phyloP scores from a whole-genome alignment of 1,140 invertebrate species.

The Dendrolimus kikuchii region DNA sequence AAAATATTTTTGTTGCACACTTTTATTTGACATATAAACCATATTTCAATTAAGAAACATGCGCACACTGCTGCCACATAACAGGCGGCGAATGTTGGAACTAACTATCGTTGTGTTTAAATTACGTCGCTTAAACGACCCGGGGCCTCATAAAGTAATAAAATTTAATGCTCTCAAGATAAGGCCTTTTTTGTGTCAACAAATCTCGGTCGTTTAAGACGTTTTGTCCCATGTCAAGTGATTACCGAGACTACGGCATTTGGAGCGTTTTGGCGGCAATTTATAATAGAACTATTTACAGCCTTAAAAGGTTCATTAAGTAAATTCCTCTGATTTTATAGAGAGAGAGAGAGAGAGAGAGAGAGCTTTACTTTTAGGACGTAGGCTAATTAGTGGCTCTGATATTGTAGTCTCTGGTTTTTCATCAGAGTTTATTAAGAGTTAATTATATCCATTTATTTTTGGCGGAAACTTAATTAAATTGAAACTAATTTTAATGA shows the following conservation, averaged over 20 bases:
- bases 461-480: too few species aligned
- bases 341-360: too few species aligned
- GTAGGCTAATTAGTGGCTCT: too few species aligned
- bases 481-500: too few species aligned
- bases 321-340: too few species aligned
- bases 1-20: not conserved
- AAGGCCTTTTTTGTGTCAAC: constrained; percentile 30
- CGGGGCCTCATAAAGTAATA: constrained; percentile 24
- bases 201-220: constrained; percentile 18
- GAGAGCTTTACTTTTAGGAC: too few species aligned
- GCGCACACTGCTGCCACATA: constrained; percentile 17
- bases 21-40: not conserved
- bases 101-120: constrained; percentile 23
- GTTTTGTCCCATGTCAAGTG: not conserved
- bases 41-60: constrained; percentile 2
- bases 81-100: constrained; percentile 41
- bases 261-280: too few species aligned
- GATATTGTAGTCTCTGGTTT: too few species aligned
- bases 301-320: too few species aligned
- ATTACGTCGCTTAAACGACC: constrained; percentile 22
- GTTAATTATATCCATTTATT: too few species aligned
- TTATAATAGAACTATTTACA: too few species aligned
- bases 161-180: constrained; percentile 24
- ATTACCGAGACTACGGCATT: constrained; percentile 1
- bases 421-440: too few species aligned